Conservation (phyloP, 1,140 invertebrate species). For the Dendroctonus ponderosae region DNA sequence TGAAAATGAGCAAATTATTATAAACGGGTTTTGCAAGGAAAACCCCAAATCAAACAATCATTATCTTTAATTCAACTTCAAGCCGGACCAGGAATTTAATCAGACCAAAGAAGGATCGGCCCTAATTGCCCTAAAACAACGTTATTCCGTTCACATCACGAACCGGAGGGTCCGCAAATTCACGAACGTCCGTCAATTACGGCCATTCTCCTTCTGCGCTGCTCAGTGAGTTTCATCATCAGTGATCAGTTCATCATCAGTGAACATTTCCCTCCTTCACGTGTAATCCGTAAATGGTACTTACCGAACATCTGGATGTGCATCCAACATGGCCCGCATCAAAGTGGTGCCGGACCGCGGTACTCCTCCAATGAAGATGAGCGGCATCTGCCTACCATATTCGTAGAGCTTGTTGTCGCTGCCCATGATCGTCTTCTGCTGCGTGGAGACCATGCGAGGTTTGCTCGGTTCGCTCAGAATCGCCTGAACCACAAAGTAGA, state of each 20-base stretch:
- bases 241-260: too few species aligned
- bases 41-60: too few species aligned
- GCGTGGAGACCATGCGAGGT: conserved; percentile 39
- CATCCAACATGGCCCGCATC: conserved; percentile 97
- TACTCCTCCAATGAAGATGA: conserved; percentile 97
- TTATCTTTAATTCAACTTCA: too few species aligned
- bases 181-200: conserved; percentile 1
- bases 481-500: conserved; percentile 31
- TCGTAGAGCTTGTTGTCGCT: conserved; percentile 64
- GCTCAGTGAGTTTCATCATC: too few species aligned
- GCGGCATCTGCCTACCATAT: conserved; percentile 83
- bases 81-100: too few species aligned
- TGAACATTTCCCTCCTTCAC: too few species aligned
- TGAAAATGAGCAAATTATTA: too few species aligned
- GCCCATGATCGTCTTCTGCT: conserved; percentile 61
- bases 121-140: neutral
- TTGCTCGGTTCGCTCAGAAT: conserved; percentile 20
- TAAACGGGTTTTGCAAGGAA: too few species aligned
- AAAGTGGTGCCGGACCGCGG: conserved; percentile 95
- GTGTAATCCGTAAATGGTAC: conserved; percentile 8
- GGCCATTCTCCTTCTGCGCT: neutral
- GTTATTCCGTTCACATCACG: conserved; percentile 3
- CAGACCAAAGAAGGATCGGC: too few species aligned
- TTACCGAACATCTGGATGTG: conserved; percentile 92
- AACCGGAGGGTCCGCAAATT: neutral